Base-by-base conservation (phyloP, 1,140 invertebrate genomes). In the Ctenoplectra terminalis region DNA sequence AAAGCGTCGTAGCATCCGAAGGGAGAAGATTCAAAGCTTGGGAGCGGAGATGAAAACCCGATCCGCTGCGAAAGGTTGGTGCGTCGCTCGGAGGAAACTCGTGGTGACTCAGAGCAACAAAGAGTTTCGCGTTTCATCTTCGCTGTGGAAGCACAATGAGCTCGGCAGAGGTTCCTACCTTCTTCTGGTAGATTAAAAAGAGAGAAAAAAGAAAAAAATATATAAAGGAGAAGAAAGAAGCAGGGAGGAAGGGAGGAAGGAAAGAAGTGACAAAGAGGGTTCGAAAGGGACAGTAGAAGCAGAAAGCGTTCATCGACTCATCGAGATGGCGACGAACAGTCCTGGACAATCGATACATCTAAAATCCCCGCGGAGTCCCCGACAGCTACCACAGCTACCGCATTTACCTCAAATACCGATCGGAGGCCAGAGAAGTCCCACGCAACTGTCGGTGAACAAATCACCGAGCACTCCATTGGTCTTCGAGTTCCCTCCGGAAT, bases 401-500 rank as follows among this genome's bases (percentile, higher is more conserved):
- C n/a, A n/a, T n/a, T n/a, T 85, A 0, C 83, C 74, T 26, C 76
- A 56, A 20, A 43, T 78, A 5, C 74, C 88, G 69, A 74, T 88
- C 7, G 78, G 76, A 9, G 88, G 83, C 0, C 85, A 85, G 43
- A 73, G 83, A n/a, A 90, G 87, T 64, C 80, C 87, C 1, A 88
- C 72, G 52, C 84, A 81, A 15, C 66, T 85, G 17, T 85, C 73
- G 15, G 34, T 63, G 29, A 66, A 29, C 15, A 92, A 90, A 48
- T 91, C 91, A 9, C 92, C 91, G 3, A 77, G 88, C 23, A 90
- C 90, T 0, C 88, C 91, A 9, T 76, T 87, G 0, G 90, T 92
- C 23, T 93, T 93, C 69, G 91, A 92, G 58, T 93, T 93, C 15
- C 92, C 91, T 0, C 84, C 90, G 0, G 88, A 91, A 40, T 90